phyloP scores from a whole-genome alignment of 2,113 vertebrate species.

The Eleginops maclovinus region DNA sequence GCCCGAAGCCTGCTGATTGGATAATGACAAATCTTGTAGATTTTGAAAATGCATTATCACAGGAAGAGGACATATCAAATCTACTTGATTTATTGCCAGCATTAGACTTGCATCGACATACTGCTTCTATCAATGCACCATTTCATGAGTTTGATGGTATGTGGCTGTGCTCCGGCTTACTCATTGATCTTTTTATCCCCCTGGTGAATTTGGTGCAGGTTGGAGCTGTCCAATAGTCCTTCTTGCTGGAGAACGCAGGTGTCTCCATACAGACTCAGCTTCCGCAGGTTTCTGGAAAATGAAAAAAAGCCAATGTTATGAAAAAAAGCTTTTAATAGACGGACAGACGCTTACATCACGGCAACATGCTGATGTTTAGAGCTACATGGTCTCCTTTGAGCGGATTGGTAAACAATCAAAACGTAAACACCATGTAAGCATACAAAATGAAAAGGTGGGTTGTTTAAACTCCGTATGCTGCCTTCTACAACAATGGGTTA shows the following conservation, averaged over 20 bases:
- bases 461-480: no score
- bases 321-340: background rate
- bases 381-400: no score
- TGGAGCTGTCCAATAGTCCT: slow-evolving; percentile 90
- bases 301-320: background rate
- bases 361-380: no score
- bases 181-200: slow-evolving; percentile 97
- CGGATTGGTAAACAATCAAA: no score
- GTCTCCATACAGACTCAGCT: slow-evolving; percentile 95
- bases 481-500: background rate
- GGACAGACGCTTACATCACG: background rate
- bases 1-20: background rate
- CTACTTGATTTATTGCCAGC: no score
- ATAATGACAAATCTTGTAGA: background rate
- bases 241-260: slow-evolving; percentile 94
- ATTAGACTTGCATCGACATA: no score
- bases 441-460: no score
- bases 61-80: no score
- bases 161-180: slow-evolving; percentile 84
- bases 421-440: no score
- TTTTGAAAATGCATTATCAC: slow-evolving; percentile 5
- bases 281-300: slow-evolving; percentile 91
- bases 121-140: no score
- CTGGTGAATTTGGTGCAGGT: slow-evolving; percentile 93
- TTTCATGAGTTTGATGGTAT: background rate